phyloP scores from a whole-genome alignment of 2,888 invertebrate genomes.

The Sinotaia quadrata region DNA sequence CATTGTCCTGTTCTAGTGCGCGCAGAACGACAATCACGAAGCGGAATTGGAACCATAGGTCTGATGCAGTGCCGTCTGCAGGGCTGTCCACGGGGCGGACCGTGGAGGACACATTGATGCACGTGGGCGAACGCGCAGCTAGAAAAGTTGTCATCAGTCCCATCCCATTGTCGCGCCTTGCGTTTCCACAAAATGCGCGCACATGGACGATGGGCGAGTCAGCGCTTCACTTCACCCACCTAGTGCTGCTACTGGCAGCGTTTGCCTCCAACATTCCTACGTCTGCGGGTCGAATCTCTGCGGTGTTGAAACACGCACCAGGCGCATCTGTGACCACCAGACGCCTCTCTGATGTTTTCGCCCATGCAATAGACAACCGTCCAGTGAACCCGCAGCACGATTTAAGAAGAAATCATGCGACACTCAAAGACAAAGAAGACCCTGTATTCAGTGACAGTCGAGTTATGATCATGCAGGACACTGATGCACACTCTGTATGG shows the following conservation, averaged over 20 bases:
- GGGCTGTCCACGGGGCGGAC: too few relatives aligned
- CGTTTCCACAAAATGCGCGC: slow-evolving; percentile 39
- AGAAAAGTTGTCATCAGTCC: slow-evolving; percentile 13
- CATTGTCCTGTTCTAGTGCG: too few relatives aligned
- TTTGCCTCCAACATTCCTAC: slow-evolving; percentile 15
- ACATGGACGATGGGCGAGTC: slow-evolving; percentile 34
- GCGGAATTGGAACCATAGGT: too few relatives aligned
- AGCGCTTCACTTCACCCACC: slow-evolving; percentile 12
- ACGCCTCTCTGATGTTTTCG: not conserved
- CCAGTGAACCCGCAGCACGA: too few relatives aligned
- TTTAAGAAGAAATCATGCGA: too few relatives aligned
- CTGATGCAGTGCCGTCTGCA: too few relatives aligned
- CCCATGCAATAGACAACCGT: not conserved
- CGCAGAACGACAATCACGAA: too few relatives aligned
- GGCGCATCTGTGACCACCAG: not conserved
- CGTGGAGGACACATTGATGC: slow-evolving; percentile 11
- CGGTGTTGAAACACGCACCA: not conserved
- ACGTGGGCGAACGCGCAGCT: slow-evolving; percentile 16
- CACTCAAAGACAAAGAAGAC: too few relatives aligned
- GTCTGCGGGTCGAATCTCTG: not conserved
- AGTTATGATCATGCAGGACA: too few relatives aligned
- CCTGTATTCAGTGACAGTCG: too few relatives aligned
- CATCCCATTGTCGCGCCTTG: not conserved
- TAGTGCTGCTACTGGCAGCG: slow-evolving; percentile 28
- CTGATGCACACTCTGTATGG: too few relatives aligned